phyloP scores from a whole-genome alignment of 2,113 vertebrate species.

The Chinchilla lanigera region DNA sequence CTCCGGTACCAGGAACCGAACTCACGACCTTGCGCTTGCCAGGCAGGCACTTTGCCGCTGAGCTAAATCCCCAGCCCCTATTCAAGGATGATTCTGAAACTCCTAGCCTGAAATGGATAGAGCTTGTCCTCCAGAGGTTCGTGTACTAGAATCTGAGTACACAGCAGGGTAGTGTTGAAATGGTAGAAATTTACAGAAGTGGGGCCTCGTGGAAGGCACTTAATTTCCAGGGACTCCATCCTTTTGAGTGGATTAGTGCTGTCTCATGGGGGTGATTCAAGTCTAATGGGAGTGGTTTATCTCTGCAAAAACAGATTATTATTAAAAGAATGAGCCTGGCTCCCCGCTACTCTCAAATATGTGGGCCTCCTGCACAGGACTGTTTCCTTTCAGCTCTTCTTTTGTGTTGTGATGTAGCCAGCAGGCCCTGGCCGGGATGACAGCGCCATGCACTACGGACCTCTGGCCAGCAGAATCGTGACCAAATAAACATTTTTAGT shows the following conservation, averaged over 20 bases:
- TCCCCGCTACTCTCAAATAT: background rate
- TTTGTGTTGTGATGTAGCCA: background rate
- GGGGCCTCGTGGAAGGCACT: background rate
- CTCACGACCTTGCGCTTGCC: no score
- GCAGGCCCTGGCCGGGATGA: background rate
- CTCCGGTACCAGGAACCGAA: no score
- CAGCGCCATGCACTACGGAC: background rate
- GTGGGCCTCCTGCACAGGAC: no score
- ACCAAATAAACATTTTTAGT: background rate
- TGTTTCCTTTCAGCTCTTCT: background rate
- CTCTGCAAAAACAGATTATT: background rate
- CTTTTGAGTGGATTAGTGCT: background rate
- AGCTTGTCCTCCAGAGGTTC: background rate
- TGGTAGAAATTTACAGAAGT: background rate
- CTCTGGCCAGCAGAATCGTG: background rate
- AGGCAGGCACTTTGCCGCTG: no score
- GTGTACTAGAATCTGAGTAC: no score
- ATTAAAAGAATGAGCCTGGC: background rate
- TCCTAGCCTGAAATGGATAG: background rate
- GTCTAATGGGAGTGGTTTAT: background rate
- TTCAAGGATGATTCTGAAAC: background rate
- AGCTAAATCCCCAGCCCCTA: no score
- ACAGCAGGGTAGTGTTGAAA: background rate
- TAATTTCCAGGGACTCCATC: background rate
- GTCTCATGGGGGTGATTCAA: background rate